Evolutionary conservation across 2,888 invertebrate genomes (phyloP).

Genomic region (Drosophila pseudotakahashii): DNA sequence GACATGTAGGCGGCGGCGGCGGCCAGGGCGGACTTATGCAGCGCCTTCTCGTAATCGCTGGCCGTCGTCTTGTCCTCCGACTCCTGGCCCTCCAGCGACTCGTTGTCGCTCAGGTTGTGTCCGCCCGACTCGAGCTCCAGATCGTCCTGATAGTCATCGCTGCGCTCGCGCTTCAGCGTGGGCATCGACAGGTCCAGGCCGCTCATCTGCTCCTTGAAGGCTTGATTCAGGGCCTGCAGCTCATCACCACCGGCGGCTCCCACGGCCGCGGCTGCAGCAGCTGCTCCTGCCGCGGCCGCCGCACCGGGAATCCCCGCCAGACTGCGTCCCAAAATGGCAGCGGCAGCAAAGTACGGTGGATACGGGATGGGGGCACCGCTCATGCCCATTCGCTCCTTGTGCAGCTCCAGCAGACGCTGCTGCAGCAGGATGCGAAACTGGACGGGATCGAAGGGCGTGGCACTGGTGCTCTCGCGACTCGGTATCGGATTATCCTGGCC

Average conservation of each 20-base stretch:
- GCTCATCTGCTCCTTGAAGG: slow-evolving; percentile 91
- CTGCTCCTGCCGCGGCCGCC: slow-evolving; percentile 91
- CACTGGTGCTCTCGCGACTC: slow-evolving; percentile 88
- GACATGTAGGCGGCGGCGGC: slow-evolving; percentile 66
- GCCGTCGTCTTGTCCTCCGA: slow-evolving; percentile 38
- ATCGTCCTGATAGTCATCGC: slow-evolving; percentile 85
- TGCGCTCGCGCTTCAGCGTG: slow-evolving; percentile 89
- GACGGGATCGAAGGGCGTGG: slow-evolving; percentile 94
- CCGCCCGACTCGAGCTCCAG: slow-evolving; percentile 87
- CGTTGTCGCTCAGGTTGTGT: slow-evolving; percentile 82
- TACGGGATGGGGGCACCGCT: slow-evolving; percentile 91
- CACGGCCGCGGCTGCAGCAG: slow-evolving; percentile 90
- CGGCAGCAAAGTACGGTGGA: slow-evolving; percentile 93
- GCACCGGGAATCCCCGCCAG: slow-evolving; percentile 90
- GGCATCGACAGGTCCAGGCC: slow-evolving; percentile 95
- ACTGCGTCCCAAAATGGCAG: slow-evolving; percentile 85
- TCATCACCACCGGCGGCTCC: slow-evolving; percentile 87
- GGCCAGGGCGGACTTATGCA: slow-evolving; percentile 67
- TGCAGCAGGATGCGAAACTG: slow-evolving; percentile 95
- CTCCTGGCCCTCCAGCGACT: slow-evolving; percentile 76
- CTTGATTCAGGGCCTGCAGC: slow-evolving; percentile 86
- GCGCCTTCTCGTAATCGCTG: slow-evolving; percentile 83
- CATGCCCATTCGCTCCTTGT: slow-evolving; percentile 92
- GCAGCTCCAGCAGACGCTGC: slow-evolving; percentile 94
- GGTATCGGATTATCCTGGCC: slow-evolving; percentile 88